Evolutionary conservation across 2,113 vertebrate species (phyloP).

Genomic region (Sula dactylatra): DNA sequence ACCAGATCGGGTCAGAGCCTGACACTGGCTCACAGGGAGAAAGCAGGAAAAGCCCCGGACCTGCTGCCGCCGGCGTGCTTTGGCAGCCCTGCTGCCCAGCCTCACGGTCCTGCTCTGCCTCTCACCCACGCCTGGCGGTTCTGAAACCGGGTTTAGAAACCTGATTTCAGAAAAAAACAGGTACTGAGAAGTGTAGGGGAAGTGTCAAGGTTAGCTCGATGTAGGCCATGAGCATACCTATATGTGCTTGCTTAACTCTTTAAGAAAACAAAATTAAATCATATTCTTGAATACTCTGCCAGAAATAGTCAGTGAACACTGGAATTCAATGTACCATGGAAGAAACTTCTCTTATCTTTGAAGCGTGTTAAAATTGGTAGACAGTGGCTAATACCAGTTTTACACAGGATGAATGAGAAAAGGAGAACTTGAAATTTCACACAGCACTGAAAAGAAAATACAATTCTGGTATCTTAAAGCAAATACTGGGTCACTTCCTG

Average conservation of each 20-base stretch:
- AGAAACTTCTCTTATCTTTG: not conserved
- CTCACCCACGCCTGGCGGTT: accelerated
- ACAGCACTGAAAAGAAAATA: not conserved
- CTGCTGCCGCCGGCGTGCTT: not conserved
- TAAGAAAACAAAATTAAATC: not conserved
- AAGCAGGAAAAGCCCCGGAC: not conserved
- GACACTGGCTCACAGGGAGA: too few relatives aligned
- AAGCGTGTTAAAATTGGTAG: not conserved
- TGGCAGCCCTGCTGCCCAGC: not conserved
- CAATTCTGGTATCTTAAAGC: not conserved
- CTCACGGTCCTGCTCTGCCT: accelerated
- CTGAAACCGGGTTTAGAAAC: not conserved
- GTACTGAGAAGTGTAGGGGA: not conserved
- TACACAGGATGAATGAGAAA: not conserved
- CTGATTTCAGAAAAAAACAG: not conserved
- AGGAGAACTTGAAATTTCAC: not conserved
- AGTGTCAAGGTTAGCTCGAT: not conserved
- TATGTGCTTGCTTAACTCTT: not conserved
- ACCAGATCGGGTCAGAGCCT: accelerated
- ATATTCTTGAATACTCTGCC: not conserved
- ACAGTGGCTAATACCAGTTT: not conserved
- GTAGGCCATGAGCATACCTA: not conserved
- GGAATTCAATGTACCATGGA: not conserved
- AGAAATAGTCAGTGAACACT: not conserved
- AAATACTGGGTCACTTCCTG: not conserved